phyloP scores from a whole-genome alignment of 1,140 invertebrate species.

The Megalonaias nervosa region DNA sequence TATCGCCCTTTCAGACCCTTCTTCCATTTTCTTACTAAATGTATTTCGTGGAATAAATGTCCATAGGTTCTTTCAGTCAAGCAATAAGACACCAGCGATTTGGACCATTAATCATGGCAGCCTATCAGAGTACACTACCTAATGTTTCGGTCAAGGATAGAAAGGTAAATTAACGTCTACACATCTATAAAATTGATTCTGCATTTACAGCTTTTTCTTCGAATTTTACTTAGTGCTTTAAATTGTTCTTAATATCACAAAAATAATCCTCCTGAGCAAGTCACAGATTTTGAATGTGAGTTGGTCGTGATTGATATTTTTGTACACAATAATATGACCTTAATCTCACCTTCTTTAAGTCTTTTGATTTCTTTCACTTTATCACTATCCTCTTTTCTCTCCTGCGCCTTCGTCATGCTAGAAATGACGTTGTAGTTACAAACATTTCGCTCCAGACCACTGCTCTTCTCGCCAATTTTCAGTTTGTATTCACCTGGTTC shows the following conservation, averaged over 20 bases:
- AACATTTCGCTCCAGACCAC: constrained; percentile 44
- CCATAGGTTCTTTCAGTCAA: no score
- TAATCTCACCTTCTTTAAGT: not conserved
- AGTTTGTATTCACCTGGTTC: constrained; percentile 34
- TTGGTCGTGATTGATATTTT: not conserved
- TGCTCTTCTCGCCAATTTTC: constrained; percentile 23
- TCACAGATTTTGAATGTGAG: not conserved
- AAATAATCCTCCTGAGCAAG: not conserved
- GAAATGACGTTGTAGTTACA: constrained; percentile 50
- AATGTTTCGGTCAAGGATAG: no score
- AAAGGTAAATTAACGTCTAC: no score
- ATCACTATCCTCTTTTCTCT: not conserved
- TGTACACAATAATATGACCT: not conserved
- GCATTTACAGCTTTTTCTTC: not conserved
- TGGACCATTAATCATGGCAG: no score
- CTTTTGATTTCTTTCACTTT: constrained; percentile 10
- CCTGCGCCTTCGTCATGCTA: constrained; percentile 7
- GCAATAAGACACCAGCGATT: no score
- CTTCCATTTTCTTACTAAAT: no score
- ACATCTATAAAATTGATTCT: no score
- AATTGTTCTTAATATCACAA: not conserved
- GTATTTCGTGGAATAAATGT: no score
- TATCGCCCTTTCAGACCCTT: no score
- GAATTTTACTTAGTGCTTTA: not conserved
- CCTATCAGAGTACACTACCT: no score